Percentiles rank a stretch among this genome's conserved stretches.
Evolutionary conservation across 1,140 invertebrate genomes (phyloP).

Genomic region (Magallana angulata): DNA sequence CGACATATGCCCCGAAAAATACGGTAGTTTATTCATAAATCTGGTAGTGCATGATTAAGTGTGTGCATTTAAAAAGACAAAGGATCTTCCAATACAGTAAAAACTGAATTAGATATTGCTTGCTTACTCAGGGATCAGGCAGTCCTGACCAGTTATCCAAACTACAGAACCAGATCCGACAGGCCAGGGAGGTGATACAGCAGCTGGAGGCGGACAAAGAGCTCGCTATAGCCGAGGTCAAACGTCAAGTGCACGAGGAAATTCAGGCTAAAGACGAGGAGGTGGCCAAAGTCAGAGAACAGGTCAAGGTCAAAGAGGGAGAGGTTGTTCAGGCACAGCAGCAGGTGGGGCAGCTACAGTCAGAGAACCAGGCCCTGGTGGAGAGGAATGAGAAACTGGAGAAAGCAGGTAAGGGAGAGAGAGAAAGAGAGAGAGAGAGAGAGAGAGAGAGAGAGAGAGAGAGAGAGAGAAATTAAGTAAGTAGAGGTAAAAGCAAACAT

Average conservation of each 20-base stretch:
- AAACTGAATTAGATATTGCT: too few species aligned
- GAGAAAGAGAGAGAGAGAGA: not conserved
- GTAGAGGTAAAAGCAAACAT: too few species aligned
- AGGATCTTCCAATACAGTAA: too few species aligned
- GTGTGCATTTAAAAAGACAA: too few species aligned
- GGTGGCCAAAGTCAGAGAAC: slow-evolving; percentile 75
- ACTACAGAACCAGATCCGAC: slow-evolving; percentile 73
- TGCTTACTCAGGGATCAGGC: slow-evolving; percentile 30
- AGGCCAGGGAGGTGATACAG: slow-evolving; percentile 74
- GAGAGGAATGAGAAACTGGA: slow-evolving; percentile 79
- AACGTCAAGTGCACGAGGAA: slow-evolving; percentile 74
- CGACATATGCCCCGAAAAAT: too few species aligned
- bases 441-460: not conserved
- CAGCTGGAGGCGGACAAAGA: slow-evolving; percentile 75
- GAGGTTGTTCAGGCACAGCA: slow-evolving; percentile 77
- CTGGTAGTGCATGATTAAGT: too few species aligned
- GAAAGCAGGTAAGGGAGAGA: slow-evolving; percentile 51
- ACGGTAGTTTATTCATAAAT: too few species aligned
- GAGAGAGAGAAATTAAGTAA: not conserved
- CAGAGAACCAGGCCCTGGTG: slow-evolving; percentile 79
- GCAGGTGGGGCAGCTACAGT: slow-evolving; percentile 81
- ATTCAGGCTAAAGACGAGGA: slow-evolving; percentile 83
- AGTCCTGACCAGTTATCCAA: slow-evolving; percentile 62
- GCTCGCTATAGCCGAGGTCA: slow-evolving; percentile 74
- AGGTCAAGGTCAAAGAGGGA: slow-evolving; percentile 79